Conservation (phyloP, 2,797 vertebrate genomes). For the Parotocinclus haroldoi region DNA sequence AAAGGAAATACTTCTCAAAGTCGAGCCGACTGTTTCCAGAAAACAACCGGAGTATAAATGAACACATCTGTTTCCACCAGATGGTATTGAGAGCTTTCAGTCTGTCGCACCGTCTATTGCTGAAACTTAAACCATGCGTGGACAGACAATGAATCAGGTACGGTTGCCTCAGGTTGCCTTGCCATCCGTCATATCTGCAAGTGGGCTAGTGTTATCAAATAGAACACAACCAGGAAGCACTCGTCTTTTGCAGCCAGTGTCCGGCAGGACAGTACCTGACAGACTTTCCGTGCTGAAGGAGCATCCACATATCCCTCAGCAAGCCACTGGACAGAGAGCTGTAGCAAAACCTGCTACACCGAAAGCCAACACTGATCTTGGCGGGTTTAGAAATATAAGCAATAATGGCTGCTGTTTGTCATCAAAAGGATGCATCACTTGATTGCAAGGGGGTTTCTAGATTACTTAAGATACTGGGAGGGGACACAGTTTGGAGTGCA, state of each 20-base stretch:
- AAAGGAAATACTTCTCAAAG: conserved; percentile 6
- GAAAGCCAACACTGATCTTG: too few species aligned
- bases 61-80: conserved; percentile 29
- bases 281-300: neutral
- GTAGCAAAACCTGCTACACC: too few species aligned
- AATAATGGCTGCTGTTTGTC: too few species aligned
- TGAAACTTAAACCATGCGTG: neutral
- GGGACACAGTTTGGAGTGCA: too few species aligned
- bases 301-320: neutral
- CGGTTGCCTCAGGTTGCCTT: neutral
- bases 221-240: neutral
- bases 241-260: neutral
- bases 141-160: conserved; percentile 8
- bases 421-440: too few species aligned
- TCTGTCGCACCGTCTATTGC: conserved; percentile 10
- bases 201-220: neutral
- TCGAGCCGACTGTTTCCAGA: neutral
- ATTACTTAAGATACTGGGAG: too few species aligned
- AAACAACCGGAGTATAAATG: conserved; percentile 11
- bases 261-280: neutral
- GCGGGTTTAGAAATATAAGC: too few species aligned
- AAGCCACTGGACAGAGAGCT: too few species aligned
- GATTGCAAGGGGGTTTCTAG: too few species aligned
- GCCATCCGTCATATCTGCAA: conserved; percentile 20
- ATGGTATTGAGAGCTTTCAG: conserved; percentile 8